Percentiles rank a stretch among this genome's conserved stretches.
phyloP scores from a whole-genome alignment of 2,797 vertebrate species.

The Megaceryle alcyon region DNA sequence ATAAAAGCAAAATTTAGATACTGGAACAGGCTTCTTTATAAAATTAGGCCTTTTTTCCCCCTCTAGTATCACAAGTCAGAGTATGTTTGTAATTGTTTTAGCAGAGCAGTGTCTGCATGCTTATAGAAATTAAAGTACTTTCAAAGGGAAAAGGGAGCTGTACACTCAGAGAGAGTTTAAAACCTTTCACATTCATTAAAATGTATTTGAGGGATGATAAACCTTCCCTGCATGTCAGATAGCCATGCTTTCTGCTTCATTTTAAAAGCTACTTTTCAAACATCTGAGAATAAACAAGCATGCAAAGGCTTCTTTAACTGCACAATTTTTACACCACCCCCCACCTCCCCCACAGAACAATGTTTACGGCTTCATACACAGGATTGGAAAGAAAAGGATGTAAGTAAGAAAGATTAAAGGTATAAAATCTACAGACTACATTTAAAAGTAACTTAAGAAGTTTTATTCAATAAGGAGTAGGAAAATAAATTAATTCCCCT shows the following conservation, averaged over 20 bases:
- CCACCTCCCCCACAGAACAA: constrained; percentile 18
- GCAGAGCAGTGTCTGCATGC: not conserved
- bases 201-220: constrained; percentile 67
- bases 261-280: constrained; percentile 71
- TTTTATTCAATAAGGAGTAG: not conserved
- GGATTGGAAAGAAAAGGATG: constrained; percentile 54
- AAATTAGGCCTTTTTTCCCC: not conserved
- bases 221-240: constrained; percentile 61
- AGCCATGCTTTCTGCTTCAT: constrained; percentile 65
- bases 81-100: constrained; percentile 1
- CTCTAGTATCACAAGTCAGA: not conserved
- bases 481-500: not conserved
- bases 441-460: not conserved
- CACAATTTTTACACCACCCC: not conserved
- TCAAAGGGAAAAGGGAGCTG: constrained; percentile 27
- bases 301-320: constrained; percentile 39
- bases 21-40: constrained; percentile 35
- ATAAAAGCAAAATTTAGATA: constrained; percentile 41
- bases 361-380: constrained; percentile 50
- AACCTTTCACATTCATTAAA: constrained; percentile 69
- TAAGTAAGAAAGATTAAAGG: constrained; percentile 31
- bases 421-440: constrained; percentile 23
- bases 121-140: constrained; percentile 48
- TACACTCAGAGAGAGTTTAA: constrained; percentile 21
- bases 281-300: constrained; percentile 54